phyloP scores from a whole-genome alignment of 23 tunicate species.

The Diplosoma virens region DNA sequence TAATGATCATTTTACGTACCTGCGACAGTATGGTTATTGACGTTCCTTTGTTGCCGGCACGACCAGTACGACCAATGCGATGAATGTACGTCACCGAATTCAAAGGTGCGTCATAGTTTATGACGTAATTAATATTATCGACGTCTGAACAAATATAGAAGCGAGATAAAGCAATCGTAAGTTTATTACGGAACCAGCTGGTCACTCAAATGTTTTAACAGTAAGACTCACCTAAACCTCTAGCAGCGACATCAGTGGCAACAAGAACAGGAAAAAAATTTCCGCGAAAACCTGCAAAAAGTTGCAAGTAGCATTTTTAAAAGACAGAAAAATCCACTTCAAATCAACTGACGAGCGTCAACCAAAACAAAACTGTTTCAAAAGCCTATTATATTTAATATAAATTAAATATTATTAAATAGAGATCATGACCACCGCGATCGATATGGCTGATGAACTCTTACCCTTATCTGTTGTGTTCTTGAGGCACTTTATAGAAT shows the following conservation, averaged over 20 bases:
- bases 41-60: constrained; percentile 82
- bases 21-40: constrained; percentile 58
- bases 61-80: constrained; percentile 92
- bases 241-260: constrained; percentile 98
- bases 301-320: too few species aligned
- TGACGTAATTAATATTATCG: constrained; percentile 65
- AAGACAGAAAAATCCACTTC: too few species aligned
- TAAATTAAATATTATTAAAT: too few species aligned
- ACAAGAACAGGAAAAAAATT: constrained; percentile 37
- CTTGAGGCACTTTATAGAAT: too few species aligned
- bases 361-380: too few species aligned
- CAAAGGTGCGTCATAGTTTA: constrained; percentile 78
- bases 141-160: constrained; percentile 39
- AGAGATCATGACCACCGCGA: too few species aligned
- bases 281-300: neutral
- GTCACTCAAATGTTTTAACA: too few species aligned
- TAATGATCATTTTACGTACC: constrained; percentile 47
- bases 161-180: neutral
- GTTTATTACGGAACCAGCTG: neutral
- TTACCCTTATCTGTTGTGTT: too few species aligned
- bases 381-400: too few species aligned
- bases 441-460: too few species aligned
- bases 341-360: too few species aligned
- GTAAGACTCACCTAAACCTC: constrained; percentile 64
- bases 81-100: constrained; percentile 76